Conservation (phyloP, 2,113 vertebrate species). For the Ciconia stormi region DNA sequence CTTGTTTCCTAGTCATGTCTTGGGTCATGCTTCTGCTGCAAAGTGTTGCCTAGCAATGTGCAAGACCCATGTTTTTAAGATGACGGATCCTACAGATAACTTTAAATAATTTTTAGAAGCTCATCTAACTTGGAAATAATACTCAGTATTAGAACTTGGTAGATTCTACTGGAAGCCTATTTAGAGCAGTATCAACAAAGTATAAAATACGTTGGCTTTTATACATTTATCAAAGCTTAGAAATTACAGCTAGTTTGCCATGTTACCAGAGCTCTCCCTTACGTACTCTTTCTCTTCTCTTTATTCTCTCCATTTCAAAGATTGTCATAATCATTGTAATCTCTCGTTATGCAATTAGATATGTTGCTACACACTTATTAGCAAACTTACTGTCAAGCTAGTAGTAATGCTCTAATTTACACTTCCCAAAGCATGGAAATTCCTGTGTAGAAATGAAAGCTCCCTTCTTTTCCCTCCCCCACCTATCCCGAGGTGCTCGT, state of each 20-base stretch:
- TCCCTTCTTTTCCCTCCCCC: conserved; percentile 45
- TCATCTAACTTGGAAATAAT: not conserved
- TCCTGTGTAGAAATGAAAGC: conserved; percentile 13
- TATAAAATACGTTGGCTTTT: not conserved
- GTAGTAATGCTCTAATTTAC: conserved; percentile 59
- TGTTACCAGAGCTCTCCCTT: not conserved
- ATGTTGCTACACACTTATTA: conserved; percentile 57
- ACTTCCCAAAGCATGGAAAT: conserved; percentile 61
- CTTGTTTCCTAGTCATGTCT: not conserved
- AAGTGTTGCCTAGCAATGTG: not conserved
- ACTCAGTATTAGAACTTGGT: not conserved
- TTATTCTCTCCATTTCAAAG: conserved; percentile 4
- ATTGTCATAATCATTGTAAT: conserved; percentile 1
- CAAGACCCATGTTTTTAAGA: not conserved
- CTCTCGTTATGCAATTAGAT: conserved; percentile 16
- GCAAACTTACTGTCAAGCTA: conserved; percentile 46
- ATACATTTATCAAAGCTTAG: not conserved
- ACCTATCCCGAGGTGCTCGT: not conserved
- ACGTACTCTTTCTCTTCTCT: not conserved
- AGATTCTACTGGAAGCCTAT: not conserved
- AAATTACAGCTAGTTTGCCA: not conserved
- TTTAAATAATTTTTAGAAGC: not conserved
- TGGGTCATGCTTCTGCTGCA: not conserved
- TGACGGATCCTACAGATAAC: not conserved
- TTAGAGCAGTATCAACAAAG: not conserved